Base-by-base conservation (phyloP, 2,113 vertebrate species). In the Pipa parva region DNA sequence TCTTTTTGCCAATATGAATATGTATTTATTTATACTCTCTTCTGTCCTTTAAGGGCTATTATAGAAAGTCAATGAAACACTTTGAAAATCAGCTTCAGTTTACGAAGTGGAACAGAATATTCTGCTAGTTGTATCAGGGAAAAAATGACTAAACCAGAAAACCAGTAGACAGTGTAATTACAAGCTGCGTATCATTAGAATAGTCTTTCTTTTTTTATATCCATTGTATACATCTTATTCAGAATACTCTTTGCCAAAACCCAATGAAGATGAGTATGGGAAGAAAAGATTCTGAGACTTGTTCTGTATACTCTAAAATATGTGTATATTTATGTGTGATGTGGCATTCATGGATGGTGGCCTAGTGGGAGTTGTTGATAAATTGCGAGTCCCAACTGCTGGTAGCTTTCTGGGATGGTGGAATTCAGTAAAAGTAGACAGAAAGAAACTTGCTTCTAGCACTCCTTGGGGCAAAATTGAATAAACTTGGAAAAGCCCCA, bases 1-100 rank as follows among this genome's bases (percentile, higher is more conserved):
- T 55, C 26, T 56, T 56, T 54, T 68, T 68, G 55, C 64, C 31
- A 68, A 59, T 39, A 39, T 59, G 50, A 59, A 67, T 58, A 67
- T 28, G 49, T 17, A 37, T 58, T 58, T 67, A 57, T 58, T 67
- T 39, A 67, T 58, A 58, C 58, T 56, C 63, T 67, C n/a, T 58
- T 67, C 46, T 21, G 39, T 15, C 17, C 21, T 51, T 50, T 37
- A 36, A 36, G 20, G 28, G 9, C 13, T 50, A 59, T 36, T 27
- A 51, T 27, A 22, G 27, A 37, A 2, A 57, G 7, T 59, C 54
- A 36, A 59, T 37, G 64, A 59, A 68, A 39, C 31, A 37, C 55
- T 59, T 68, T 5, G 18, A 59, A 27, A 39, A 18, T 58, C 39
- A 49, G 31, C 25, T 28, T 49, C 26, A 18, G 31, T 68, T 68